Conservation (phyloP, 2,888 invertebrate species). For the Drosophila tanythrix region DNA sequence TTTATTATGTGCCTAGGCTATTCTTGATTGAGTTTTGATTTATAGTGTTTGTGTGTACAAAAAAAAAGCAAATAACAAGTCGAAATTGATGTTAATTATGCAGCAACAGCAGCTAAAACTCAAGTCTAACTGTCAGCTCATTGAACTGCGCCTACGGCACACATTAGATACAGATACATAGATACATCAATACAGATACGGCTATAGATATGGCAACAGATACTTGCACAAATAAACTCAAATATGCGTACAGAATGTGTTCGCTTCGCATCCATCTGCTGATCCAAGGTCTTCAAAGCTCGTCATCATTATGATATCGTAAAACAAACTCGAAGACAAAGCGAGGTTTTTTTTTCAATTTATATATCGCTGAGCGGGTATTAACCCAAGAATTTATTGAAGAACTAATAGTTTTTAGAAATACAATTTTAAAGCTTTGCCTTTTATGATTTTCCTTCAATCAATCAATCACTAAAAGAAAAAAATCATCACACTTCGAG, state of each 20-base stretch:
- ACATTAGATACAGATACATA: constrained; percentile 21
- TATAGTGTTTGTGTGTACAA: constrained; percentile 33
- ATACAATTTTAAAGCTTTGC: not conserved
- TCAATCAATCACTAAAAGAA: not conserved
- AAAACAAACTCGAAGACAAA: constrained; percentile 34
- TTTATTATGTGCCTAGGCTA: constrained; percentile 43
- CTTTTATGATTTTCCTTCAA: not conserved
- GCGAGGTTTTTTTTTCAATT: constrained; percentile 23
- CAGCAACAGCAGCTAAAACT: constrained; percentile 52
- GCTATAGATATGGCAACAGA: constrained; percentile 9
- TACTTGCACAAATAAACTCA: constrained; percentile 14
- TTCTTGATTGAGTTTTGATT: constrained; percentile 57
- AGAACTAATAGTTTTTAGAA: not conserved
- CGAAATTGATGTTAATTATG: constrained; percentile 71
- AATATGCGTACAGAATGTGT: constrained; percentile 33
- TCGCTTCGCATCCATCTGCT: constrained; percentile 16
- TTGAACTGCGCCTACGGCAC: constrained; percentile 69
- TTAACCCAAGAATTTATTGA: constrained; percentile 12
- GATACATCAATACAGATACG: constrained; percentile 2
- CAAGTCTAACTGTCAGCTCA: constrained; percentile 62
- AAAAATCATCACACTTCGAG: constrained; percentile 1
- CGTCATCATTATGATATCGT: constrained; percentile 22
- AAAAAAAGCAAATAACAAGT: constrained; percentile 36
- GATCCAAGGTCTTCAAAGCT: constrained; percentile 37
- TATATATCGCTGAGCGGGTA: constrained; percentile 12